A percentile compares a stretch with the other conserved stretches of the same genome.
These are phyloP conservation scores for Neuroterus valhalla DNA, from an alignment of 1,140 invertebrate species.

Conservation along the genomic window DNA sequence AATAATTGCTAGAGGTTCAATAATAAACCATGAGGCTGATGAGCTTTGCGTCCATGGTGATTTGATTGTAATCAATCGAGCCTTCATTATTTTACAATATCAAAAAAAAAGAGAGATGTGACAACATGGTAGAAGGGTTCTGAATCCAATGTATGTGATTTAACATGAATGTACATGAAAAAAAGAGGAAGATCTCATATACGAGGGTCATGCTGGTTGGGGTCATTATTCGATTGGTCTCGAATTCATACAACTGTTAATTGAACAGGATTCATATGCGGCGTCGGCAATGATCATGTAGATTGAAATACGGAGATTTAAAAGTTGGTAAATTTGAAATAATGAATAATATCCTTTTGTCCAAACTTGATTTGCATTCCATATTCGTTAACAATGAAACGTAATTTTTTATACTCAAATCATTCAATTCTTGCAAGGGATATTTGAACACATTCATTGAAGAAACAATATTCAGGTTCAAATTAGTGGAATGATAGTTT, in stretches of 20 bases:
- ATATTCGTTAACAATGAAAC: not conserved
- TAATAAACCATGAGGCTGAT: constrained; percentile 21
- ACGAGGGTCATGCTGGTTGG: constrained; percentile 1
- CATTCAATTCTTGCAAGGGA: no score
- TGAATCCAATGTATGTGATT: not conserved
- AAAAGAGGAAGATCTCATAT: constrained; percentile 48
- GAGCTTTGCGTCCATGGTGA: constrained; percentile 4
- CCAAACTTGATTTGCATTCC: not conserved
- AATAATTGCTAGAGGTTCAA: constrained; percentile 18
- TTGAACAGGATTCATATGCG: constrained; percentile 54
- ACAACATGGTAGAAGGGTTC: constrained; percentile 10
- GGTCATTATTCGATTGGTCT: constrained; percentile 49
- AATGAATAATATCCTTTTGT: not conserved
- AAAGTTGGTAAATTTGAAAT: not conserved
- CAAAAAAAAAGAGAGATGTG: constrained; percentile 25
- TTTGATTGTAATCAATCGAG: constrained; percentile 17
- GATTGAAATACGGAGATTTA: not conserved
- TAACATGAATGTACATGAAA: not conserved
- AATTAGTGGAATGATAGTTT: no score
- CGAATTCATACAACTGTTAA: constrained; percentile 50
- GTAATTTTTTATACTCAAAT: not conserved
- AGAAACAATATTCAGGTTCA: no score
- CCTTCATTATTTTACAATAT: constrained; percentile 18
- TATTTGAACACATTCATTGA: no score
- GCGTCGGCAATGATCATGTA: not conserved